Evolutionary conservation across 1,140 invertebrate species (phyloP).

Genomic region (Temnothorax nylanderi): DNA sequence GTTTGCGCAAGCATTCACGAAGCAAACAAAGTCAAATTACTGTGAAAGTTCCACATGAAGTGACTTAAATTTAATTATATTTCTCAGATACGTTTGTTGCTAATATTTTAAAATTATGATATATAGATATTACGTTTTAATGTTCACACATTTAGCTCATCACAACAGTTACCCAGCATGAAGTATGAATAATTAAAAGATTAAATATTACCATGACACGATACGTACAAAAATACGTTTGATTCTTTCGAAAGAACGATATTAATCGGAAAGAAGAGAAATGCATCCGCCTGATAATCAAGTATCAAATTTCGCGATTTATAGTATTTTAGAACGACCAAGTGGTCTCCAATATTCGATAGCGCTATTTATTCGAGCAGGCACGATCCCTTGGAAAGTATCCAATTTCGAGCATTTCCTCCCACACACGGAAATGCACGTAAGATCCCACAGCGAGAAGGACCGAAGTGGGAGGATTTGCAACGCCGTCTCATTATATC

Average conservation of each 20-base stretch:
- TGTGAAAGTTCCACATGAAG: not conserved
- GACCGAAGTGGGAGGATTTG: constrained; percentile 31
- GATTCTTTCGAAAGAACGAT: not conserved
- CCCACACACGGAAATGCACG: constrained; percentile 41
- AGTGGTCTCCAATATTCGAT: constrained; percentile 52
- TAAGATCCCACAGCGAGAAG: not conserved
- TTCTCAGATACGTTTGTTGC: not conserved
- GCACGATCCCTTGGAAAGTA: constrained; percentile 27
- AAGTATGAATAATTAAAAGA: not conserved
- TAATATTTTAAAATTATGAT: not conserved
- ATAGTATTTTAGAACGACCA: not conserved
- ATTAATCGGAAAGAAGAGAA: constrained; percentile 4
- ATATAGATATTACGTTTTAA: not conserved
- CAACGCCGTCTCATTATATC: constrained; percentile 58
- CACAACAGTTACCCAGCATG: not conserved
- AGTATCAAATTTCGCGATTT: constrained; percentile 54
- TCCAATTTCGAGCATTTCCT: constrained; percentile 64
- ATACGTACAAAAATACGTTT: not conserved
- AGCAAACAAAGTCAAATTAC: not conserved
- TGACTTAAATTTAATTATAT: not conserved
- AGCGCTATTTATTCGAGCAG: constrained; percentile 53
- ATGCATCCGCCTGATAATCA: constrained; percentile 24
- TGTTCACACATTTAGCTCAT: not conserved
- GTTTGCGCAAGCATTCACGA: not conserved
- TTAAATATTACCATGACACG: not conserved